Percentiles rank a stretch among this genome's conserved stretches.
Evolutionary conservation across 2,888 invertebrate species (phyloP).

Genomic region (Luffia ferchaultella): DNA sequence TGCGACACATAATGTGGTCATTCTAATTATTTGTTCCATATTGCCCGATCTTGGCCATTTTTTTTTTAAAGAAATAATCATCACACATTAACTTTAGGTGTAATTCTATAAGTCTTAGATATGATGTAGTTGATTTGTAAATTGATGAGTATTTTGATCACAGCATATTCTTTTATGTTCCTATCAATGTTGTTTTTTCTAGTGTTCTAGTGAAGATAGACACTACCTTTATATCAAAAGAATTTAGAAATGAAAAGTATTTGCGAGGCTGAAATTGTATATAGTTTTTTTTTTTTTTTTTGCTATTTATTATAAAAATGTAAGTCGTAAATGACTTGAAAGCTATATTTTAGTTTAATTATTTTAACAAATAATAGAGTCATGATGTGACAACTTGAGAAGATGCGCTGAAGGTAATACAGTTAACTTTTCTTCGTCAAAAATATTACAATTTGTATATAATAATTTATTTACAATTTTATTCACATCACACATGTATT

Average conservation of each 20-base stretch:
- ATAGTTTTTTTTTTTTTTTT: constrained; percentile 39
- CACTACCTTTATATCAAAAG: constrained; percentile 12
- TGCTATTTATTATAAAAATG: too few relatives aligned
- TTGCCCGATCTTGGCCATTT: constrained; percentile 58
- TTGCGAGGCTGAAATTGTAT: constrained; percentile 49
- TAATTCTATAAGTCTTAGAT: constrained; percentile 51
- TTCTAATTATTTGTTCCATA: constrained; percentile 40
- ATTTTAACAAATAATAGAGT: too few relatives aligned
- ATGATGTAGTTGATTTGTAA: constrained; percentile 19
- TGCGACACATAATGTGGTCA: too few relatives aligned
- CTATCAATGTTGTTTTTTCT: constrained; percentile 27
- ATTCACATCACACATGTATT: too few relatives aligned
- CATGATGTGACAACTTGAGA: too few relatives aligned
- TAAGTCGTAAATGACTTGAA: too few relatives aligned
- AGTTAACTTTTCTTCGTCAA: too few relatives aligned
- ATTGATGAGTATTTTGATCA: constrained; percentile 25
- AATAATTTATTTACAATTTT: too few relatives aligned
- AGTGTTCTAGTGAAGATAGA: not conserved
- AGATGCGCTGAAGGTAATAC: too few relatives aligned
- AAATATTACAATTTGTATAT: too few relatives aligned
- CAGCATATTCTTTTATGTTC: constrained; percentile 37
- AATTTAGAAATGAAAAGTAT: constrained; percentile 25
- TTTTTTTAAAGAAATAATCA: constrained; percentile 24
- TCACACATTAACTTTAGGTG: constrained; percentile 16
- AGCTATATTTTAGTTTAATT: too few relatives aligned